Conservation (phyloP, 2,888 invertebrate genomes). For the Noctua pronuba region DNA sequence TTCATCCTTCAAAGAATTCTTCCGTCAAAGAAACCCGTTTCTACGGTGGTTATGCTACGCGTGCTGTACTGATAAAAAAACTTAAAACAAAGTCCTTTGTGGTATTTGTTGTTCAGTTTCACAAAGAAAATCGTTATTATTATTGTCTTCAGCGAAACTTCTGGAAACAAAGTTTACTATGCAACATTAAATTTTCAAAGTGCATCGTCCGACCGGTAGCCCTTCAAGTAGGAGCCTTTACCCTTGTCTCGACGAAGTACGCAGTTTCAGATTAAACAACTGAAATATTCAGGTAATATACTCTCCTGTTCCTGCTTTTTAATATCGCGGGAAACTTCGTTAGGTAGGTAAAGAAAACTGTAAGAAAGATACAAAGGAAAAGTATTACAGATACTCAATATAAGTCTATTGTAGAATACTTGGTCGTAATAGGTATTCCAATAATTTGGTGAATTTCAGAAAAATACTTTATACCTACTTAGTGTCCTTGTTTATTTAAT, state of each 20-base stretch:
- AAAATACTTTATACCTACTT: too few species aligned
- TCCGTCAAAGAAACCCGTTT: too few species aligned
- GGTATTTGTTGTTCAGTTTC: conserved; percentile 69
- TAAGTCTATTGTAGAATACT: neutral
- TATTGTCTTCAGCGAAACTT: conserved; percentile 62
- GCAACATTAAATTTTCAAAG: conserved; percentile 63
- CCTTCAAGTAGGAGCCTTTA: conserved; percentile 42
- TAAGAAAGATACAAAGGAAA: neutral
- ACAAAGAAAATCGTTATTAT: conserved; percentile 70
- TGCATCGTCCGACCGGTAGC: conserved; percentile 48
- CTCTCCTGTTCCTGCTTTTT: conserved; percentile 19
- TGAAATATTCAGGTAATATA: conserved; percentile 57
- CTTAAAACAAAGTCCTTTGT: conserved; percentile 67
- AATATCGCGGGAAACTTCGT: conserved; percentile 11
- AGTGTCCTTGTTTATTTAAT: too few species aligned
- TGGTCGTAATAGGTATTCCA: too few species aligned
- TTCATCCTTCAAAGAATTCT: too few species aligned
- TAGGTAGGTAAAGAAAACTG: neutral
- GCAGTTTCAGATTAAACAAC: conserved; percentile 55
- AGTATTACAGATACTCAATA: neutral
- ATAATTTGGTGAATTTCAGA: too few species aligned
- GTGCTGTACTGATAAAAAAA: conserved; percentile 63
- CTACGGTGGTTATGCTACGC: too few species aligned
- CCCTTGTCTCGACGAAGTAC: conserved; percentile 55
- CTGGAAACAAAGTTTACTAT: conserved; percentile 46